Evolutionary conservation across 2,888 invertebrate species (phyloP).

Genomic region (Agrochola lychnidis): DNA sequence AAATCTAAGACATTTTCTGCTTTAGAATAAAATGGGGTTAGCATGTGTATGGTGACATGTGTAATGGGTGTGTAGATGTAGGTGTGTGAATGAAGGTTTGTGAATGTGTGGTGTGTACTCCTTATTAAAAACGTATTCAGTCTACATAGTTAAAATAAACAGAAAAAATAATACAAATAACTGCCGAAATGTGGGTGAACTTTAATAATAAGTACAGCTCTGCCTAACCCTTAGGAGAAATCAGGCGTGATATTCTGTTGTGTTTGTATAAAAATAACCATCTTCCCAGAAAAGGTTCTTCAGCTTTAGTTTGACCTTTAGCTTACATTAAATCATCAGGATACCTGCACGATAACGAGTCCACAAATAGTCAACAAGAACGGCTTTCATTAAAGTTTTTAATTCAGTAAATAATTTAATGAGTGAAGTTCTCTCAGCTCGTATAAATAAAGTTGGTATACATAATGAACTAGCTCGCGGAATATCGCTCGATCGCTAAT

Average conservation of each 20-base stretch:
- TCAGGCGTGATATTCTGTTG: too few species aligned
- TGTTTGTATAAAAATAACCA: background rate
- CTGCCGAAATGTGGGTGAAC: background rate
- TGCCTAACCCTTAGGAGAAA: background rate
- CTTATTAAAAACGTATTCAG: background rate
- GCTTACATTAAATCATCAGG: background rate
- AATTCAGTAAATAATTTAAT: conserved; percentile 43
- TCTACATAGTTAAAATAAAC: background rate
- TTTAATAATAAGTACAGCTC: background rate
- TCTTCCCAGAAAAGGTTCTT: background rate
- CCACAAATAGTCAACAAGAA: conserved; percentile 17
- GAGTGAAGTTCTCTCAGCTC: conserved; percentile 7
- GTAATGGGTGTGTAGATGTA: too few species aligned
- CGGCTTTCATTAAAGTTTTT: conserved; percentile 22
- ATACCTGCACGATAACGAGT: conserved; percentile 20
- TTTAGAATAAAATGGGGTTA: too few species aligned
- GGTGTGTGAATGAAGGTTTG: too few species aligned
- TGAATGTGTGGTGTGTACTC: too few species aligned
- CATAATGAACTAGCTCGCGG: conserved; percentile 16
- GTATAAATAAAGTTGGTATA: conserved; percentile 18
- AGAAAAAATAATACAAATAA: background rate
- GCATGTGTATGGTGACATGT: too few species aligned
- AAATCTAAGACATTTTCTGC: too few species aligned
- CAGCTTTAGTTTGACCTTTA: background rate
- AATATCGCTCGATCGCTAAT: conserved; percentile 41